Evolutionary conservation across 2,113 vertebrate genomes (phyloP).

Genomic region (Notiomystis cincta): DNA sequence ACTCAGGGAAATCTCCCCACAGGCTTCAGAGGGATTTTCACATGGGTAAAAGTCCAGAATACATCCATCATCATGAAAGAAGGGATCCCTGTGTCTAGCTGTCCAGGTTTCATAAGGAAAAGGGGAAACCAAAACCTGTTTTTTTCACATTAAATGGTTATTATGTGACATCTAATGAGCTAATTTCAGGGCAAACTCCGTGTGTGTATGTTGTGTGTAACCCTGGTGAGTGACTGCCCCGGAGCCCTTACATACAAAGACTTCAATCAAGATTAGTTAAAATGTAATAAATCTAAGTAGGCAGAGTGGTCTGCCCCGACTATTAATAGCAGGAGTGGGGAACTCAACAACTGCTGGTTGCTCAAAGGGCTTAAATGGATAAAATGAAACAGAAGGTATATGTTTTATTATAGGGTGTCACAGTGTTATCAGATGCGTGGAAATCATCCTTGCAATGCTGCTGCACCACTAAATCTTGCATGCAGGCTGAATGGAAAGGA

Average conservation of each 20-base stretch:
- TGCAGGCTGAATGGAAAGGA: slow-evolving; percentile 44
- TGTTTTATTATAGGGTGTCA: slow-evolving; percentile 63
- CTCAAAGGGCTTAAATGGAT: slow-evolving; percentile 68
- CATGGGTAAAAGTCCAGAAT: not conserved
- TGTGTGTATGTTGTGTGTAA: not conserved
- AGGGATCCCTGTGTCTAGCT: not conserved
- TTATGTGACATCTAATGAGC: not conserved
- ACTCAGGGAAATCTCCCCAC: not conserved
- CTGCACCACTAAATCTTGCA: slow-evolving; percentile 39
- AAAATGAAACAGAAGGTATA: slow-evolving; percentile 65
- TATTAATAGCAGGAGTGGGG: slow-evolving; percentile 58
- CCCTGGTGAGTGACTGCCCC: slow-evolving; percentile 35
- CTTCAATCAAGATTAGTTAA: slow-evolving; percentile 67
- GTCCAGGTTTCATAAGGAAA: not conserved
- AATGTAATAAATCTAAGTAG: slow-evolving; percentile 67
- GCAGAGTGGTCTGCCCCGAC: slow-evolving; percentile 20
- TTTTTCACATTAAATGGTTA: not conserved
- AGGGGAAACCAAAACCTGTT: not conserved
- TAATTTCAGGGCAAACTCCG: not conserved
- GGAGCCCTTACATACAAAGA: not conserved
- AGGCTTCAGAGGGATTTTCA: not conserved
- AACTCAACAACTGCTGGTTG: slow-evolving; percentile 68
- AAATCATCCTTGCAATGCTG: slow-evolving; percentile 64
- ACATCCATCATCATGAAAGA: not conserved
- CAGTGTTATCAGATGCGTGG: slow-evolving; percentile 52